Evolutionary conservation across 2,113 vertebrate species (phyloP).

Genomic region (Motacilla alba): DNA sequence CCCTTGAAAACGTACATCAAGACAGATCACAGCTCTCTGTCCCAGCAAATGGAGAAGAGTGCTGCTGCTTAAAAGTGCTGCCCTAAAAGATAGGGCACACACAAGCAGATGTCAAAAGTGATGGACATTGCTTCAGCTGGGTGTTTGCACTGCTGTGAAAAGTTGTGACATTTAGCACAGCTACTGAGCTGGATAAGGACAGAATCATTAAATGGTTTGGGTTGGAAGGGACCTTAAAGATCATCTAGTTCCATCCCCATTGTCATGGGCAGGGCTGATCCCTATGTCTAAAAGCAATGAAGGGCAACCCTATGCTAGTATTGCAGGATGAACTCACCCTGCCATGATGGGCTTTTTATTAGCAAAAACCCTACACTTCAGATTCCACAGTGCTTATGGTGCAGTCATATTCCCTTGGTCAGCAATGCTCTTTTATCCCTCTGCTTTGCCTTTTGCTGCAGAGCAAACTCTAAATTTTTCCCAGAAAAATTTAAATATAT

Average conservation of each 20-base stretch:
- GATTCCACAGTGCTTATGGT: background rate
- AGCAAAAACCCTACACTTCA: background rate
- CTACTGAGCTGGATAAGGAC: background rate
- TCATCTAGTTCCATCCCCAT: background rate
- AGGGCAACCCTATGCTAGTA: background rate
- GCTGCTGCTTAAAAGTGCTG: background rate
- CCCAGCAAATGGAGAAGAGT: background rate
- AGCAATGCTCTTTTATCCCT: background rate
- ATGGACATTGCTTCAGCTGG: accelerated
- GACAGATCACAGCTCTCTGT: background rate
- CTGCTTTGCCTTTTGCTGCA: background rate
- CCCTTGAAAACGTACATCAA: background rate
- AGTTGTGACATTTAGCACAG: accelerated
- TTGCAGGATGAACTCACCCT: background rate
- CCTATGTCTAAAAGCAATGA: background rate
- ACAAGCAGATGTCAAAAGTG: background rate
- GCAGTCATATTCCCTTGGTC: background rate
- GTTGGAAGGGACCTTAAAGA: background rate
- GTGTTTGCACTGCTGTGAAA: background rate
- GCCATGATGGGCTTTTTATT: background rate
- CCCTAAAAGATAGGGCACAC: background rate
- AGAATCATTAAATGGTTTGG: background rate
- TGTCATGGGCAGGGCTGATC: background rate
- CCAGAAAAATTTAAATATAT: background rate
- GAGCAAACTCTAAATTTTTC: background rate